Evolutionary conservation across 2,113 vertebrate genomes (phyloP).

Genomic region (Anthoscopus minutus): DNA sequence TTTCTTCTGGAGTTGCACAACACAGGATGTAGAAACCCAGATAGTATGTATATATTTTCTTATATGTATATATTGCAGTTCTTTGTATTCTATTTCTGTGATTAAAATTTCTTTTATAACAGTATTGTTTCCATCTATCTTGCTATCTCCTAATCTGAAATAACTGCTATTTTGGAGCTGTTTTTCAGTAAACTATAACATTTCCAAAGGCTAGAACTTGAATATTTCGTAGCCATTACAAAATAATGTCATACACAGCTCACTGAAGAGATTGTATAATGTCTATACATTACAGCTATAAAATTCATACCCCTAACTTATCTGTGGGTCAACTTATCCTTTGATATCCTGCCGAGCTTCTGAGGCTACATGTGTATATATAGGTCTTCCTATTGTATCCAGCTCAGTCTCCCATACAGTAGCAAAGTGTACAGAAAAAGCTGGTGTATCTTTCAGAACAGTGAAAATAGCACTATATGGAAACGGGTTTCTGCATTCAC

Average conservation of each 20-base stretch:
- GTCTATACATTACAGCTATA: not conserved
- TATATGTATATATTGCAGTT: not conserved
- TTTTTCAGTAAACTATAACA: not conserved
- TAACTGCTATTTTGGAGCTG: not conserved
- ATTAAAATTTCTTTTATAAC: not conserved
- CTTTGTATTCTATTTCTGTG: not conserved
- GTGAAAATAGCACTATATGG: not conserved
- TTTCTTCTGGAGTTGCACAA: not conserved
- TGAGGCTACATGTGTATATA: not conserved
- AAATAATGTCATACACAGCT: not conserved
- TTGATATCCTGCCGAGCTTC: not conserved
- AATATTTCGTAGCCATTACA: not conserved
- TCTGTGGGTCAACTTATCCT: not conserved
- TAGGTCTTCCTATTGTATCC: not conserved
- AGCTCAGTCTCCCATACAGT: not conserved
- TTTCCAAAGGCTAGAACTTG: not conserved
- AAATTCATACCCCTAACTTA: not conserved
- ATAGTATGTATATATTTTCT: not conserved
- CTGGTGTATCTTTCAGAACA: not conserved
- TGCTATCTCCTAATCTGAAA: not conserved
- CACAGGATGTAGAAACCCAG: not conserved
- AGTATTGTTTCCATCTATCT: not conserved
- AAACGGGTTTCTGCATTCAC: not conserved
- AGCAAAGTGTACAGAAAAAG: not conserved
- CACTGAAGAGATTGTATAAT: not conserved